Conservation (phyloP, 1,140 invertebrate genomes). For the Cyclina sinensis region DNA sequence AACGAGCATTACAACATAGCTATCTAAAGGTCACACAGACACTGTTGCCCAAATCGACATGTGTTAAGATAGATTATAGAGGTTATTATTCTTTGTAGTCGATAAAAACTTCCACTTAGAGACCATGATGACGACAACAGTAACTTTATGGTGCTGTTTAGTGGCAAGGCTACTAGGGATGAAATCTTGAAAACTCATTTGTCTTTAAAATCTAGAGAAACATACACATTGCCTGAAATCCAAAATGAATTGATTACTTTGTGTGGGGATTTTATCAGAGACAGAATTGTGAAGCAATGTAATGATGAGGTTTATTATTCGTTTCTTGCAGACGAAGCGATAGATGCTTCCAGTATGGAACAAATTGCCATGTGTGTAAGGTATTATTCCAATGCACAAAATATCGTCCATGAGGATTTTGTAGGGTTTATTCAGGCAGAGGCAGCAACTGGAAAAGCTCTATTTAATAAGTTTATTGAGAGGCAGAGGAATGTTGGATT, state of each 20-base stretch:
- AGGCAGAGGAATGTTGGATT: neutral
- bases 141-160: slow-evolving; percentile 19
- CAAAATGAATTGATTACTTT: slow-evolving; percentile 9
- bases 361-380: slow-evolving; percentile 47
- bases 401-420: slow-evolving; percentile 9
- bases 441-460: slow-evolving; percentile 25
- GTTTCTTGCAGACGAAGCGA: slow-evolving; percentile 47
- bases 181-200: slow-evolving; percentile 36
- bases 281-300: slow-evolving; percentile 19
- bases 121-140: slow-evolving; percentile 40
- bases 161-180: neutral
- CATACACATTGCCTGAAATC: slow-evolving; percentile 25
- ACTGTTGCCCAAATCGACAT: slow-evolving; percentile 30
- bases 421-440: slow-evolving; percentile 11
- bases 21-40: slow-evolving; percentile 18
- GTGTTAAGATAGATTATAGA: slow-evolving; percentile 37
- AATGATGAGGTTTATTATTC: slow-evolving; percentile 42
- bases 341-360: slow-evolving; percentile 35
- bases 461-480: slow-evolving; percentile 19
- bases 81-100: slow-evolving; percentile 53
- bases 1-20: slow-evolving; percentile 20
- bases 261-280: neutral
- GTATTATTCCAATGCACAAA: slow-evolving; percentile 12
- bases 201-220: neutral
- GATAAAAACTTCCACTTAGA: slow-evolving; percentile 43